Evolutionary conservation across 2,113 vertebrate genomes (phyloP), one percentile per base, ranked within the genome.

Genomic region (Semnornis frantzii): DNA sequence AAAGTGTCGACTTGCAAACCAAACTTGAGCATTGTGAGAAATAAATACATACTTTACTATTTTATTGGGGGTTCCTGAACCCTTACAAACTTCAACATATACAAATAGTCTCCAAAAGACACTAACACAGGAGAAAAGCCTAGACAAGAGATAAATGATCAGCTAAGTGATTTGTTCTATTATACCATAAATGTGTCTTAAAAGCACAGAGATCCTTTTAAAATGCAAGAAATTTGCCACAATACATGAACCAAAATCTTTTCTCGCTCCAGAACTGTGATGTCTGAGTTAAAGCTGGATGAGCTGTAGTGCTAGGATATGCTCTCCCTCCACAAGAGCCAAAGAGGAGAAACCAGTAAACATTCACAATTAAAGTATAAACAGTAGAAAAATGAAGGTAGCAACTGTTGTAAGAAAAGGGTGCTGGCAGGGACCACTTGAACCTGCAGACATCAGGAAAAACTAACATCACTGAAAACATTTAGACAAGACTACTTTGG

Each of bases 11-110:
- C 82, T 92, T 93, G 42, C 66, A 89, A 95, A 96, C 93, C 52
- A 92, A 90, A 89, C 84, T 23, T 8, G 37, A 92, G 90, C 87
- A 80, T 93, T 76, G 94, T 95, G 95, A 96, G 86, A 96, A 97
- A 98, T 98, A 98, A 98, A 98, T 97, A 98, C 94, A 97, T 97
- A 98, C 91, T 92, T 97, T 93, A 97, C 90, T 92, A 94, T 96
- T 96, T 97, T 94, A 90, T 82, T 94, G 87, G 57, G 94, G 97
- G 95, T 96, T 97, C 96, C 97, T 69, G 93, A 98, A 96, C 97
- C 95, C 96, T 94, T 97, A 95, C 90, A 96, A 94, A 97, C 57
- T 84, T 95, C 97, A 97, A 97, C 96, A 98, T 97, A 98, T 97
- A 98, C 98, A 98, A 94, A 98, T 84, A 98, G 85, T 86, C 96